Evolutionary conservation across 2,888 invertebrate species (phyloP), one percentile per base, ranked within the genome.

Genomic region (Ferrisia virgata): DNA sequence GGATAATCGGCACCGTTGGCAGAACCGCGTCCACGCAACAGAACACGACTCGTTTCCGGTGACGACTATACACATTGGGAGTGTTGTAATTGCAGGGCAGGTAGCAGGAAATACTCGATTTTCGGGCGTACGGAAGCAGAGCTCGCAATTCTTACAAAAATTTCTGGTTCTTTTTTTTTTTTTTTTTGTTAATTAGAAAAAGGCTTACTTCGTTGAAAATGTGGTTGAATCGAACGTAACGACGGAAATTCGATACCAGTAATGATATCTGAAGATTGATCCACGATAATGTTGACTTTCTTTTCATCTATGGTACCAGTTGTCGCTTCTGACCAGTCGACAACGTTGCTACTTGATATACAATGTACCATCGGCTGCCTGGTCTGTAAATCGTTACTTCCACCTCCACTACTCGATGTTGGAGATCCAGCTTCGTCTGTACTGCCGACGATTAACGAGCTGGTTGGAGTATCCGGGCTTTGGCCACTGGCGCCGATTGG

Each of bases 281-380:
- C 84, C 28, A 84, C 84, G 39, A 84, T 80, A 36, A 84, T 84
- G 18, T 84, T 84, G 25, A 84, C 58, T 31, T 84, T 84, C 31
- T 84, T 84, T 28, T 84, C 84, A 15, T 84, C 84, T 1, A 84
- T 78, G 8, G 36, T 47, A 0, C 72, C 72, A 18, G 31, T 6
- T 15, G 69, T 25, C 58, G 58, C 69, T 3, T 86, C 86, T 15
- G 85, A 83, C 85, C 86, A 86, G 28, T 86, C 86, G 39, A 93
- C 94, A 39, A 93, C 94, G 88, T 95, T 95, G 87, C 95, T 95
- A 88, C 95, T 95, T 40, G 95, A 95, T 86, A 95, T 94, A 88
- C 95, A 95, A 88, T 95, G 95, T 36, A 95, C 95, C 95, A 95
- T 93, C 6, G 93, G 93, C 79, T 86, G 85, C 13, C 86, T 85